phyloP scores from a whole-genome alignment of 2,888 invertebrate species.

The Ennomos fuscantarius region DNA sequence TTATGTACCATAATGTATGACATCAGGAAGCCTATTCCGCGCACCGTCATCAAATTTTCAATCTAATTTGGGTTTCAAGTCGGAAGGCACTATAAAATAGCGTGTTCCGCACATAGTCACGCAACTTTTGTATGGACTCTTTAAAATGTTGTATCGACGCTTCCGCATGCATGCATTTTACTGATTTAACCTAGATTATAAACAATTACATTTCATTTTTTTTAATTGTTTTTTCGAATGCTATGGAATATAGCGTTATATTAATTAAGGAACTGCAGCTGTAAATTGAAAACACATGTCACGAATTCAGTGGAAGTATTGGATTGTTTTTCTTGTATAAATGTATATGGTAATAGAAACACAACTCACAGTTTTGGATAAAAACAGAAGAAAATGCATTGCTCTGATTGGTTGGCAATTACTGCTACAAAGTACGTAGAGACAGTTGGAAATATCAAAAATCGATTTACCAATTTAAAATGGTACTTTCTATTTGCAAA shows the following conservation, averaged over 20 bases:
- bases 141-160: conserved; percentile 18
- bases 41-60: conserved; percentile 29
- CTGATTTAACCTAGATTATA: conserved; percentile 38
- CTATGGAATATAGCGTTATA: conserved; percentile 44
- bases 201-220: conserved; percentile 38
- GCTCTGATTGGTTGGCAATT: too few relatives aligned
- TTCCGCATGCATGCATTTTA: conserved; percentile 38
- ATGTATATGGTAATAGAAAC: too few relatives aligned
- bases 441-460: too few relatives aligned
- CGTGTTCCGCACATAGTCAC: conserved; percentile 50
- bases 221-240: conserved; percentile 56
- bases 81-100: conserved; percentile 41
- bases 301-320: too few relatives aligned
- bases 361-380: too few relatives aligned
- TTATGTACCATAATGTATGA: conserved; percentile 21
- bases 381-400: too few relatives aligned
- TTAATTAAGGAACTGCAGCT: too few relatives aligned
- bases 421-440: too few relatives aligned
- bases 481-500: too few relatives aligned
- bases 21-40: conserved; percentile 33
- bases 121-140: conserved; percentile 41
- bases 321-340: too few relatives aligned
- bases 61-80: conserved; percentile 33
- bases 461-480: too few relatives aligned
- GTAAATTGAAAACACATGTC: too few relatives aligned